A percentile compares a stretch with the other conserved stretches of the same genome.
Evolutionary conservation across 2,113 vertebrate species (phyloP).

Genomic region (Platysternon megacephalum): DNA sequence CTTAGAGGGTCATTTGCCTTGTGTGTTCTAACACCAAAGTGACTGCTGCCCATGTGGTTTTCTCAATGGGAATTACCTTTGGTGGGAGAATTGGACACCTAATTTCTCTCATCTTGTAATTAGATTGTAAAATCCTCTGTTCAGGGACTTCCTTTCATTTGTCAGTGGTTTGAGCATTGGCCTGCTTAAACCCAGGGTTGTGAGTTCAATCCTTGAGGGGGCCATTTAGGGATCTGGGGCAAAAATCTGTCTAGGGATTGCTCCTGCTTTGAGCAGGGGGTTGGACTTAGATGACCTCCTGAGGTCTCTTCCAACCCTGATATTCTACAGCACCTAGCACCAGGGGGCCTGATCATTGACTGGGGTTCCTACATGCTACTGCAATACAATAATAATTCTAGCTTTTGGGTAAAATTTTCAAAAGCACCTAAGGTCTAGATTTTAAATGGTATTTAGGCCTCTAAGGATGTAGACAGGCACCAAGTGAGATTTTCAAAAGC

Average conservation of each 20-base stretch:
- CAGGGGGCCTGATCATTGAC: neutral
- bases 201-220: too few relatives aligned
- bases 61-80: neutral
- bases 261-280: too few relatives aligned
- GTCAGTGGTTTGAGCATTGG: too few relatives aligned
- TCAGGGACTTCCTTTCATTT: neutral
- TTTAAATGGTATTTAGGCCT: neutral
- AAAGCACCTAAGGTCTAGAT: neutral
- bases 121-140: neutral
- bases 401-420: neutral
- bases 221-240: too few relatives aligned
- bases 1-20: neutral
- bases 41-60: neutral
- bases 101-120: fast-evolving
- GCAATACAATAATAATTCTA: neutral
- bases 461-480: neutral
- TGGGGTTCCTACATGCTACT: neutral
- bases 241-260: too few relatives aligned
- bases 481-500: neutral
- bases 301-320: too few relatives aligned
- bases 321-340: too few relatives aligned
- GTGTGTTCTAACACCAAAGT: neutral
- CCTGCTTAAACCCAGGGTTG: too few relatives aligned
- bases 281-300: too few relatives aligned
- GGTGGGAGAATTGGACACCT: neutral